A percentile compares a stretch with the other conserved stretches of the same genome.
phyloP scores from a whole-genome alignment of 2,797 vertebrate species.

The Sebastes hubbsi region DNA sequence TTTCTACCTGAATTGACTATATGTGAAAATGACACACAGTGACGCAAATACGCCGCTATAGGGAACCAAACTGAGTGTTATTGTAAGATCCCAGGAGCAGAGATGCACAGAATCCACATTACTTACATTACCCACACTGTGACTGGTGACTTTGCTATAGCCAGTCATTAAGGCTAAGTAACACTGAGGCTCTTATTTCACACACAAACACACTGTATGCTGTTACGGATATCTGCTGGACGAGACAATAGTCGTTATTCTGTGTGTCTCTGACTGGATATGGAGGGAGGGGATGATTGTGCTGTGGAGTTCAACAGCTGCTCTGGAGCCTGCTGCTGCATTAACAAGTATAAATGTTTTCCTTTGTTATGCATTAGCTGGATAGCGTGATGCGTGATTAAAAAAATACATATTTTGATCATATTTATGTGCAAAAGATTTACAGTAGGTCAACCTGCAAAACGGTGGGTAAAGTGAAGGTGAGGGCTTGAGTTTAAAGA shows the following conservation, averaged over 20 bases:
- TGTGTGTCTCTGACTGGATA: slow-evolving; percentile 83
- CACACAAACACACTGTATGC: slow-evolving; percentile 49
- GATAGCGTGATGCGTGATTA: not conserved
- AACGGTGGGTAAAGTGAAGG: not conserved
- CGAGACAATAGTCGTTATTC: slow-evolving; percentile 86
- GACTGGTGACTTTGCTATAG: slow-evolving; percentile 26
- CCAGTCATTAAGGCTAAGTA: slow-evolving; percentile 37
- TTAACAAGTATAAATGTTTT: not conserved
- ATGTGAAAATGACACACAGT: not conserved
- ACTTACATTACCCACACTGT: not conserved
- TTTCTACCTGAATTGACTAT: not conserved
- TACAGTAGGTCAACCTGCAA: not conserved
- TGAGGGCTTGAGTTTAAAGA: not conserved
- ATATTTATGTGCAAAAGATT: not conserved
- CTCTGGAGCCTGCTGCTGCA: slow-evolving; percentile 66
- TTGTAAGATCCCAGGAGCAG: not conserved
- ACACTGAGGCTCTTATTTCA: slow-evolving; percentile 57
- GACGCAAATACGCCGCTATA: too few species aligned
- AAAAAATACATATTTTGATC: not conserved
- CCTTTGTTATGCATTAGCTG: not conserved
- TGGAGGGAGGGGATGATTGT: slow-evolving; percentile 81
- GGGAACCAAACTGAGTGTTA: too few species aligned
- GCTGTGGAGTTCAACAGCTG: slow-evolving; percentile 84
- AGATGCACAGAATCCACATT: not conserved
- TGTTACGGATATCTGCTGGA: slow-evolving; percentile 62